phyloP scores from a whole-genome alignment of 2,888 invertebrate genomes.

The Ennomos erosarius region DNA sequence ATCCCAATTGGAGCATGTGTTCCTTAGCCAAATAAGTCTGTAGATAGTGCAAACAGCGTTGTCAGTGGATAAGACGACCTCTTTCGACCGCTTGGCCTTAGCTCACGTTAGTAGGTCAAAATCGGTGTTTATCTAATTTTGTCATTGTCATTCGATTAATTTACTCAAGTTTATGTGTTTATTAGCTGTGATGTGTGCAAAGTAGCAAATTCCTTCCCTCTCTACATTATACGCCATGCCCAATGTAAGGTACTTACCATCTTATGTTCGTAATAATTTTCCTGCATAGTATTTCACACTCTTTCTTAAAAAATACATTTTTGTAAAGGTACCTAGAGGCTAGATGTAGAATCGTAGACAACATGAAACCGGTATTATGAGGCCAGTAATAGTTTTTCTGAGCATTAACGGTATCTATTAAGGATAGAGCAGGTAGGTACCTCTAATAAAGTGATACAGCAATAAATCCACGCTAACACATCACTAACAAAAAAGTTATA shows the following conservation, averaged over 20 bases:
- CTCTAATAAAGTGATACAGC: not conserved
- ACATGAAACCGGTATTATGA: slow-evolving; percentile 27
- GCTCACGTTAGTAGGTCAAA: slow-evolving; percentile 34
- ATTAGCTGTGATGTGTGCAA: too few species aligned
- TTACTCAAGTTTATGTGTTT: too few species aligned
- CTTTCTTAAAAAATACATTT: too few species aligned
- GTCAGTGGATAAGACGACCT: slow-evolving; percentile 40
- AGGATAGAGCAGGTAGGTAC: not conserved
- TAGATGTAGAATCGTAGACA: slow-evolving; percentile 36
- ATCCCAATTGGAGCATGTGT: slow-evolving; percentile 19
- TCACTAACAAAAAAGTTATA: not conserved
- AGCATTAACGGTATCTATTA: slow-evolving; percentile 38
- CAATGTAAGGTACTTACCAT: too few species aligned
- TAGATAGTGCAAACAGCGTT: slow-evolving; percentile 34
- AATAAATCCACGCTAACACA: slow-evolving; percentile 1
- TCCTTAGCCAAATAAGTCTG: slow-evolving; percentile 29
- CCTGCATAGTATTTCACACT: too few species aligned
- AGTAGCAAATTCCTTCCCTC: too few species aligned
- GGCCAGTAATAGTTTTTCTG: slow-evolving; percentile 36
- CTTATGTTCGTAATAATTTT: too few species aligned
- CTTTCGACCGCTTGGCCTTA: slow-evolving; percentile 25
- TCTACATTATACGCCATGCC: too few species aligned
- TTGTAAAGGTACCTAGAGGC: not conserved
- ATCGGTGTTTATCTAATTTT: slow-evolving; percentile 29
- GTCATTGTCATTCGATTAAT: slow-evolving; percentile 25